These are phyloP conservation scores for Actinernus sp. DNA, from an alignment of 92 coral and sea anemone genomes.

Conservation along the genomic window DNA sequence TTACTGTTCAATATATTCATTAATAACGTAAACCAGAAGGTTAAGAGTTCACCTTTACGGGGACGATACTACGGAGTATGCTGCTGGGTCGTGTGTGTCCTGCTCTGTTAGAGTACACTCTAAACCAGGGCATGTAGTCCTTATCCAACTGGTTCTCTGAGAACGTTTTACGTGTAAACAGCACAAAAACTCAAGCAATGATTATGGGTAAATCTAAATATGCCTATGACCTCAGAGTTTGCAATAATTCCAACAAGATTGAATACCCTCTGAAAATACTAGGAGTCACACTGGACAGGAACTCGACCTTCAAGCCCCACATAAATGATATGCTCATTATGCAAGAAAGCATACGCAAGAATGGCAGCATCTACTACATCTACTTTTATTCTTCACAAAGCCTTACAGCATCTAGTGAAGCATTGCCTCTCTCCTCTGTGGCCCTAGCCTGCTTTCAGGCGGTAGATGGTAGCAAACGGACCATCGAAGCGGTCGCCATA, in stretches of 20 bases:
- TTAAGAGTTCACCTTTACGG: too few species aligned
- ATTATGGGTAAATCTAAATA: slow-evolving; percentile 12
- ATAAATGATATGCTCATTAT: slow-evolving; percentile 7
- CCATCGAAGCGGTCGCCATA: too few species aligned
- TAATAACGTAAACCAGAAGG: too few species aligned
- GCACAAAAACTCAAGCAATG: slow-evolving; percentile 45
- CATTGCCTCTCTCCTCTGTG: too few species aligned
- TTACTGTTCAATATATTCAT: too few species aligned
- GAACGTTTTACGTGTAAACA: slow-evolving; percentile 25
- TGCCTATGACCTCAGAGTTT: slow-evolving; percentile 9
- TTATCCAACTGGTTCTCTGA: slow-evolving; percentile 20
- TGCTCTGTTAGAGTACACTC: slow-evolving; percentile 5
- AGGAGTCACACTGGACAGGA: slow-evolving; percentile 33
- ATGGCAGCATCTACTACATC: too few species aligned
- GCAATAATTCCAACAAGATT: not conserved
- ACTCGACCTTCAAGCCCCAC: slow-evolving; percentile 11
- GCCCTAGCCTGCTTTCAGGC: too few species aligned
- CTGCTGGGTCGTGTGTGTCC: slow-evolving; percentile 12
- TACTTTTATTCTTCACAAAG: too few species aligned
- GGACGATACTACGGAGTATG: slow-evolving; percentile 15
- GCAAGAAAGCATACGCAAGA: too few species aligned
- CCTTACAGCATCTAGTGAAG: too few species aligned
- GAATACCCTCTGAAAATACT: slow-evolving; percentile 13
- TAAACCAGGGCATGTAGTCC: slow-evolving; percentile 11
- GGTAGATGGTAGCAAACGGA: too few species aligned